A percentile compares a stretch with the other conserved stretches of the same genome.
Conservation (phyloP, 2,888 invertebrate genomes). For the Acanthococcus lagerstroemiae region DNA sequence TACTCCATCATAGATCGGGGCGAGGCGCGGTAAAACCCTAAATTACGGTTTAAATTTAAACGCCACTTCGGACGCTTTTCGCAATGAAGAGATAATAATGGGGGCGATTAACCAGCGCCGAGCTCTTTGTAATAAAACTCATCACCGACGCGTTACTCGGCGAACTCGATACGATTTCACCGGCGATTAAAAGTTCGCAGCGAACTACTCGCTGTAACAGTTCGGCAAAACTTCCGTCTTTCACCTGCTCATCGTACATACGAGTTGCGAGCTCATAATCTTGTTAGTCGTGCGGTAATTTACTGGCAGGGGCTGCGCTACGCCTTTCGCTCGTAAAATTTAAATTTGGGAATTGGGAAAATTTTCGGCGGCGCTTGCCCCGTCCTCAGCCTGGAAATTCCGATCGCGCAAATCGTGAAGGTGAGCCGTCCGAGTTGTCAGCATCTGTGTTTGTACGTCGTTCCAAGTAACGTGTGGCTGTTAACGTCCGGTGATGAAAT, state of each 20-base stretch:
- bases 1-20: neutral
- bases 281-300: neutral
- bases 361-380: too few species aligned
- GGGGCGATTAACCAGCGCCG: neutral
- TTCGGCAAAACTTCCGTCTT: neutral
- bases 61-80: neutral
- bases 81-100: neutral
- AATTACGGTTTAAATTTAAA: neutral
- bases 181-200: neutral
- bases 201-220: neutral
- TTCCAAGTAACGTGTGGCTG: too few species aligned
- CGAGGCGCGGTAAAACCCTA: neutral
- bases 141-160: neutral
- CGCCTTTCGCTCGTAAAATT: neutral
- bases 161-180: neutral
- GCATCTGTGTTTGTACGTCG: too few species aligned
- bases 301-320: too few species aligned
- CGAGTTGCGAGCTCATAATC: neutral
- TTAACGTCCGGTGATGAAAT: neutral
- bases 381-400: too few species aligned
- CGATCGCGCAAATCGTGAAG: too few species aligned
- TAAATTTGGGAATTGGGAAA: too few species aligned
- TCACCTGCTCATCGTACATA: neutral
- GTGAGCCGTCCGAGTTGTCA: too few species aligned
- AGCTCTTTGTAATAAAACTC: neutral